phyloP scores from a whole-genome alignment of 2,888 invertebrate species.

The Leptopilina myrica region DNA sequence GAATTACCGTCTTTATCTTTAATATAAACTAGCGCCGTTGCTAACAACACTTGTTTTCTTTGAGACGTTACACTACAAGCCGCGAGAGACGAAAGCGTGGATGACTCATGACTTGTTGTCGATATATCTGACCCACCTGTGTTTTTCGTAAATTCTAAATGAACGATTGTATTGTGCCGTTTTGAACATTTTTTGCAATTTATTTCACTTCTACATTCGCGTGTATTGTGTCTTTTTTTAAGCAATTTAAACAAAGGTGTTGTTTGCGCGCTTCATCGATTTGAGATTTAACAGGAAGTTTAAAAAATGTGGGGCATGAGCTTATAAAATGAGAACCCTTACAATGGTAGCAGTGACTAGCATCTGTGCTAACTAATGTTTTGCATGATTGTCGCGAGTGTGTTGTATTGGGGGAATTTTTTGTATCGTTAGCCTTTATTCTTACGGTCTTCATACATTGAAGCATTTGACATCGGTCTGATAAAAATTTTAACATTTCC shows the following conservation, averaged over 20 bases:
- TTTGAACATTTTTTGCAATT: background rate
- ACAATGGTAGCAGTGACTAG: background rate
- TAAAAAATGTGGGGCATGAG: background rate
- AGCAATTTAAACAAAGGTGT: constrained; percentile 11
- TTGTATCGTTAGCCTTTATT: background rate
- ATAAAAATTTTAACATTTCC: background rate
- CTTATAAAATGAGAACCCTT: background rate
- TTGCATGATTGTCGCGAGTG: background rate
- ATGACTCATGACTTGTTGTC: background rate
- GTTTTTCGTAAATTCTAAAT: background rate
- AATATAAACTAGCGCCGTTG: background rate
- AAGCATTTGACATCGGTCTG: background rate
- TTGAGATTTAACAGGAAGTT: background rate
- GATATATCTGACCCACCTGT: background rate
- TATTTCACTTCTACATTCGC: background rate
- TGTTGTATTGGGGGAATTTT: background rate
- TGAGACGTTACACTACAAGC: background rate
- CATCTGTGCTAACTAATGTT: background rate
- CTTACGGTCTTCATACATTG: background rate
- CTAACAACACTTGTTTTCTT: constrained; percentile 2
- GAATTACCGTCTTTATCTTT: constrained; percentile 2
- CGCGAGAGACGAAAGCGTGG: background rate
- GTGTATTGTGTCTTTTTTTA: constrained; percentile 23
- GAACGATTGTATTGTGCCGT: background rate
- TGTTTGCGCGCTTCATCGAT: constrained; percentile 6